Evolutionary conservation across 2,797 vertebrate genomes (phyloP).

Genomic region (Eidolon dupreanum): DNA sequence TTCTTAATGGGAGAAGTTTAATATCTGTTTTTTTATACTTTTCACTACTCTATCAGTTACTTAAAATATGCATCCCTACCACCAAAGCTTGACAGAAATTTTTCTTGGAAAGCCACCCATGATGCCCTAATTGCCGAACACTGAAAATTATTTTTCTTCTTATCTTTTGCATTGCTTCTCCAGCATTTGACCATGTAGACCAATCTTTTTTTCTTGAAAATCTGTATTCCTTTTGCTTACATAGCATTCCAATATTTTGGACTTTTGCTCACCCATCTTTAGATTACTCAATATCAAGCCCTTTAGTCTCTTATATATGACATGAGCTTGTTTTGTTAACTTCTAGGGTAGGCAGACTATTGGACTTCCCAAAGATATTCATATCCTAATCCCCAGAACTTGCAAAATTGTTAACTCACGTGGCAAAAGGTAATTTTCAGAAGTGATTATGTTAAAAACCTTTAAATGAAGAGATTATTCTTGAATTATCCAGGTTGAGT

Average conservation of each 20-base stretch:
- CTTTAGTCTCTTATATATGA: neutral
- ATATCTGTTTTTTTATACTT: neutral
- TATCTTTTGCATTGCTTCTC: neutral
- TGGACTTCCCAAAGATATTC: neutral
- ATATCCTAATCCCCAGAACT: neutral
- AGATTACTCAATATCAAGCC: neutral
- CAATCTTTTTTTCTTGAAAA: neutral
- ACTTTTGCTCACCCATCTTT: neutral
- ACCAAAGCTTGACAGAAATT: constrained; percentile 18
- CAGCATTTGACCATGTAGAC: neutral
- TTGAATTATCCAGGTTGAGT: neutral
- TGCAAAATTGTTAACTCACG: neutral
- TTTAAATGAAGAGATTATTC: constrained; percentile 2
- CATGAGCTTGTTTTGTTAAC: neutral
- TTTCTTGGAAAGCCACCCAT: neutral
- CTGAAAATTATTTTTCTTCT: neutral
- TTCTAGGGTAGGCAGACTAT: neutral
- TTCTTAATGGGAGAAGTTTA: constrained; percentile 4
- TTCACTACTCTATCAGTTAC: neutral
- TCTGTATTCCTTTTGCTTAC: neutral
- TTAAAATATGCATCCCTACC: neutral
- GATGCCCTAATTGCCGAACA: neutral
- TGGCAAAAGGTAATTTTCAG: neutral
- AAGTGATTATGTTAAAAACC: neutral
- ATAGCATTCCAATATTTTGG: neutral